These are phyloP conservation scores for Aphelocoma coerulescens DNA, from an alignment of 2,113 vertebrate species.

Conservation along the genomic window DNA sequence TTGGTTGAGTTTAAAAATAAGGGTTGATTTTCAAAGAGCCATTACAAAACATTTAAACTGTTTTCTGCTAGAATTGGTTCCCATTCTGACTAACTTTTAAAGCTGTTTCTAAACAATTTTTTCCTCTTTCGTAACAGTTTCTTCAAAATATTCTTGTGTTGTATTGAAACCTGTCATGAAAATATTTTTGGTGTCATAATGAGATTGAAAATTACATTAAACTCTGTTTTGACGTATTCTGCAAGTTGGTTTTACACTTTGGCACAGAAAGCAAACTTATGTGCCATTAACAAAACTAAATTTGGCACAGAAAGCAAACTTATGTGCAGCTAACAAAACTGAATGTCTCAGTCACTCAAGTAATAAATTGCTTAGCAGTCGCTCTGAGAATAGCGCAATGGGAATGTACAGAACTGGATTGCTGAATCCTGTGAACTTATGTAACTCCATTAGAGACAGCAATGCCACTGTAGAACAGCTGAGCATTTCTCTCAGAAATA, in stretches of 20 bases:
- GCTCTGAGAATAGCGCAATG: rapidly evolving
- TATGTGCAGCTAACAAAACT: neutral
- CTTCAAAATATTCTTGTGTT: neutral
- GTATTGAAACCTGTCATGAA: neutral
- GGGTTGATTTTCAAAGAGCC: neutral
- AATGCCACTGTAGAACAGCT: neutral
- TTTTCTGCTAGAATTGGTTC: neutral
- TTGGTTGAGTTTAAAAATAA: neutral
- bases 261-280: neutral
- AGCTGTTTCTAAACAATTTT: neutral
- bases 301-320: neutral
- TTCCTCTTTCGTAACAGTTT: neutral
- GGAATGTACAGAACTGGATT: neutral
- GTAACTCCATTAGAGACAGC: neutral
- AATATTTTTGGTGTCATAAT: neutral
- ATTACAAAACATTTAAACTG: neutral
- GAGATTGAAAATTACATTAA: neutral
- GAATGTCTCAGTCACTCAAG: neutral
- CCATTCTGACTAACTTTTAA: neutral
- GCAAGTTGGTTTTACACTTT: neutral
- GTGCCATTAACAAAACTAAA: neutral
- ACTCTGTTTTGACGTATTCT: neutral
- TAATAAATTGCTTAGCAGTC: neutral
- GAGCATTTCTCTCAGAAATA: neutral
- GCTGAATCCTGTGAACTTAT: neutral